These are phyloP conservation scores for Epinephelus fuscoguttatus DNA, from an alignment of 2,113 vertebrate species.

Conservation along the genomic window DNA sequence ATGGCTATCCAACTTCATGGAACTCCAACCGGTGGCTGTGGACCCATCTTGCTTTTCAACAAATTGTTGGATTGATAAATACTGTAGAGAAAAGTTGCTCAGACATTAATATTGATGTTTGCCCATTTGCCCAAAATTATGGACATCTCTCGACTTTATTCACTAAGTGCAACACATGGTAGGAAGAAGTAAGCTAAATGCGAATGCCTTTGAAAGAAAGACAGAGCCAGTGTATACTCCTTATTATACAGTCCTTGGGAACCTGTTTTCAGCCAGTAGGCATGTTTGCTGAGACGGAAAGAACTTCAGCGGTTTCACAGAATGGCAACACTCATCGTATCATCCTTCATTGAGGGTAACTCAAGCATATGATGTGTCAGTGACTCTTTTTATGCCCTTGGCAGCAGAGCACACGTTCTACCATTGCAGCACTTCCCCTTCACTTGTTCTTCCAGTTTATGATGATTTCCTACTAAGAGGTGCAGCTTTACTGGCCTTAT, in stretches of 20 bases:
- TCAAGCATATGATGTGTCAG: constrained; percentile 65
- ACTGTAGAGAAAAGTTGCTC: too few relatives aligned
- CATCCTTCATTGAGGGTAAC: constrained; percentile 57
- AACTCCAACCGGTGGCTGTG: too few relatives aligned
- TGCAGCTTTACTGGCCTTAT: constrained; percentile 36
- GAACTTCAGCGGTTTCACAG: constrained; percentile 46
- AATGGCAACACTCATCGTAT: constrained; percentile 56
- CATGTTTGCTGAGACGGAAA: constrained; percentile 55
- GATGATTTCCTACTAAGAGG: constrained; percentile 28
- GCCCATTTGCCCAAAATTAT: background rate
- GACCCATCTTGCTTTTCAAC: background rate
- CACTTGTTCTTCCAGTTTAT: constrained; percentile 47
- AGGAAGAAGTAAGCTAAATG: background rate
- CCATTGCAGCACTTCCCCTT: constrained; percentile 42
- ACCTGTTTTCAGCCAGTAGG: constrained; percentile 45
- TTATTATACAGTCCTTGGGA: constrained; percentile 6
- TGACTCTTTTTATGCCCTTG: constrained; percentile 58
- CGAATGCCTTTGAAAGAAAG: background rate
- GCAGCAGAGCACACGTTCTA: constrained; percentile 18
- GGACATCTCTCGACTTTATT: background rate
- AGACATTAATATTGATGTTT: background rate
- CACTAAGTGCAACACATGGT: background rate
- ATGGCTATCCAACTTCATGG: background rate
- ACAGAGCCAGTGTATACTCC: too few relatives aligned
- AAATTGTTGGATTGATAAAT: background rate